Percentiles rank a stretch among this genome's conserved stretches.
Evolutionary conservation across 2,888 invertebrate species (phyloP).

Genomic region (Mantis religiosa): DNA sequence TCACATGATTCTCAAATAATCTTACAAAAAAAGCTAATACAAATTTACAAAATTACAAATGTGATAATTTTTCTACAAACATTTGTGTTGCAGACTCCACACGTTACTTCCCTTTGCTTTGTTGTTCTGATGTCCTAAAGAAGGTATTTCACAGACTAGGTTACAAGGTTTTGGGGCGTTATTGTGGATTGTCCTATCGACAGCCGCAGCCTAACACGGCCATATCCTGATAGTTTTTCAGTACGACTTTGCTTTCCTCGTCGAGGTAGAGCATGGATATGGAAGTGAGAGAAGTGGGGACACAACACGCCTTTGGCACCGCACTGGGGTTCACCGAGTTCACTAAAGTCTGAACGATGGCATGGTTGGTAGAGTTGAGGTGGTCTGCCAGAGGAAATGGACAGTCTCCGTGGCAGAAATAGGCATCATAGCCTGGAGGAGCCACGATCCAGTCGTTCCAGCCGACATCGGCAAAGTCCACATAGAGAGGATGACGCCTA

Average conservation of each 20-base stretch:
- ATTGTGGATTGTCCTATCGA: conserved; percentile 55
- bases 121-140: not conserved
- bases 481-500: conserved; percentile 82
- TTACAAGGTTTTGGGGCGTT: not conserved
- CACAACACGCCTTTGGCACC: conserved; percentile 95
- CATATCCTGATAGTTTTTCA: conserved; percentile 99
- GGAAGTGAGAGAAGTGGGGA: conserved; percentile 88
- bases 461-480: conserved; percentile 93
- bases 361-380: conserved; percentile 96
- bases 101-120: too few species aligned
- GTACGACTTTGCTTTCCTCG: conserved; percentile 88
- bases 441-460: conserved; percentile 99
- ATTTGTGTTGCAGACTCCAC: too few species aligned
- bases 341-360: conserved; percentile 94
- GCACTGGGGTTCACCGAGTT: conserved; percentile 86
- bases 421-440: conserved; percentile 93
- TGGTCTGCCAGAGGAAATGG: conserved; percentile 90
- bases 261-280: conserved; percentile 97
- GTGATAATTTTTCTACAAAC: too few species aligned
- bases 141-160: not conserved
- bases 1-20: too few species aligned
- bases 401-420: conserved; percentile 93
- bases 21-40: too few species aligned
- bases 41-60: too few species aligned
- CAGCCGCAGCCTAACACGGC: conserved; percentile 97